A percentile compares a stretch with the other conserved stretches of the same genome.
Evolutionary conservation across 2,888 invertebrate species (phyloP).

Genomic region (Onthophagus sagittarius): DNA sequence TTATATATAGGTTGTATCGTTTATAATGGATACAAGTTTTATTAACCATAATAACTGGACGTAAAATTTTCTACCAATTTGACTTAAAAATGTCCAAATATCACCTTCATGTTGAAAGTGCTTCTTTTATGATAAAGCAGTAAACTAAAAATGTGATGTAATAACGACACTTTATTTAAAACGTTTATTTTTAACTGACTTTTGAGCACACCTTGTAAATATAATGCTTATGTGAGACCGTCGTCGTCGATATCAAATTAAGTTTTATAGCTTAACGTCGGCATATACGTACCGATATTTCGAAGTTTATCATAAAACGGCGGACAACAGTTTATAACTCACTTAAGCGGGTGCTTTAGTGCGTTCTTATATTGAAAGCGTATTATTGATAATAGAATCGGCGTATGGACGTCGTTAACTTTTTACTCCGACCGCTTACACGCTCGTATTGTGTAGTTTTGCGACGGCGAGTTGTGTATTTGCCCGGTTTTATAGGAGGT

Average conservation of each 20-base stretch:
- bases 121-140: too few relatives aligned
- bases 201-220: not conserved
- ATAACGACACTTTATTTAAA: not conserved
- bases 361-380: not conserved
- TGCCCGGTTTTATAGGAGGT: not conserved
- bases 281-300: not conserved
- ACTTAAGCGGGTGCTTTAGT: not conserved
- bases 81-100: too few relatives aligned
- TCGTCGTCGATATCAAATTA: not conserved
- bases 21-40: too few relatives aligned
- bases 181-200: not conserved
- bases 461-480: not conserved
- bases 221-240: not conserved
- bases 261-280: not conserved
- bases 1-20: too few relatives aligned
- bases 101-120: too few relatives aligned
- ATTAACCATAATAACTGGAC: too few relatives aligned
- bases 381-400: not conserved
- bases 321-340: not conserved
- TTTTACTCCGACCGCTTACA: not conserved
- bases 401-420: not conserved
- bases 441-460: not conserved
- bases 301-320: not conserved
- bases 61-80: too few relatives aligned
- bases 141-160: too few relatives aligned